phyloP scores from a whole-genome alignment of 2,113 vertebrate genomes.

The Bubo scandiacus region DNA sequence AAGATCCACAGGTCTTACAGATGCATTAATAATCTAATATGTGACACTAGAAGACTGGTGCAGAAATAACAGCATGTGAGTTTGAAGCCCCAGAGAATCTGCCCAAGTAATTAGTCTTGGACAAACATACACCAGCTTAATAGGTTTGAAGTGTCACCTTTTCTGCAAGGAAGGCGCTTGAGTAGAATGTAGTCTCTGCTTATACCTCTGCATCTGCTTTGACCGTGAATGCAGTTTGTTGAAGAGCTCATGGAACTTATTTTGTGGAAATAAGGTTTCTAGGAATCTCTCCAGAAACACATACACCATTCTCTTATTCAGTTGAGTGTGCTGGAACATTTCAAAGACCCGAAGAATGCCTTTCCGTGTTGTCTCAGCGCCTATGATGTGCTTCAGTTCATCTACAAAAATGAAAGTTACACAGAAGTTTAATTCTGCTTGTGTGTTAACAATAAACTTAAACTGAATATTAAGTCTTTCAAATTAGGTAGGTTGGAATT shows the following conservation, averaged over 20 bases:
- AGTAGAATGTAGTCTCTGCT: constrained; percentile 87
- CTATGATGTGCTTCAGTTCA: constrained; percentile 86
- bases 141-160: constrained; percentile 89
- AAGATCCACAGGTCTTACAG: constrained; percentile 74
- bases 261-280: constrained; percentile 96
- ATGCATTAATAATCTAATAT: constrained; percentile 74
- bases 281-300: constrained; percentile 97
- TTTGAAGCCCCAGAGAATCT: constrained; percentile 75
- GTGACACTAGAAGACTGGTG: constrained; percentile 77
- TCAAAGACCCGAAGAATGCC: constrained; percentile 98
- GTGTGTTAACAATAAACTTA: background rate
- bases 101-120: constrained; percentile 70
- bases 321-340: constrained; percentile 97
- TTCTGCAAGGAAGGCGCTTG: constrained; percentile 87
- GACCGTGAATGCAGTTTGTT: constrained; percentile 96
- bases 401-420: constrained; percentile 65
- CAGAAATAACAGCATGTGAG: constrained; percentile 70
- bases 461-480: background rate
- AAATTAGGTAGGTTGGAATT: background rate
- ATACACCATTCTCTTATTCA: constrained; percentile 94
- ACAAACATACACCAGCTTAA: constrained; percentile 71
- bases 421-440: background rate
- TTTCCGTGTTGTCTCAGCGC: constrained; percentile 91
- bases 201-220: constrained; percentile 88
- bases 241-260: constrained; percentile 97